phyloP scores from a whole-genome alignment of 2,113 vertebrate species.

The Acrocephalus arundinaceus region DNA sequence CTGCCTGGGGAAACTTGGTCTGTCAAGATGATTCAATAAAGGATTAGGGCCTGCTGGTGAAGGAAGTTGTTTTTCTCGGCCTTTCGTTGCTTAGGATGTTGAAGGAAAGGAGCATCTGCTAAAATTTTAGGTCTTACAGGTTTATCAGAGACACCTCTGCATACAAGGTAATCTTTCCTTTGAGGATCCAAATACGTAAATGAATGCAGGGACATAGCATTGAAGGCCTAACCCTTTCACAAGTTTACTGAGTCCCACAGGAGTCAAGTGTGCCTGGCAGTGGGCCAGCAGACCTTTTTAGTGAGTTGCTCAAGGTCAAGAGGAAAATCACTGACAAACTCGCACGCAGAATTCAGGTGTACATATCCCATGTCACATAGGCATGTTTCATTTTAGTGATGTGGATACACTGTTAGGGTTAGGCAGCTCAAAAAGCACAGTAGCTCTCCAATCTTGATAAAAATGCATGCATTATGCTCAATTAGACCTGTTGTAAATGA shows the following conservation, averaged over 20 bases:
- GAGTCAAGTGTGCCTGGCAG: neutral
- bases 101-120: neutral
- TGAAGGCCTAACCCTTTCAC: neutral
- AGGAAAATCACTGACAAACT: neutral
- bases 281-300: neutral
- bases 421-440: neutral
- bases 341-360: neutral
- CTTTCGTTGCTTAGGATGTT: neutral
- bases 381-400: neutral
- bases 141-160: neutral
- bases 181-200: neutral
- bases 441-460: neutral
- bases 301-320: neutral
- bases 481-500: neutral
- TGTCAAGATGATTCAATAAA: neutral
- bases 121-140: neutral
- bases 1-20: neutral
- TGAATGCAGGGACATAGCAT: neutral
- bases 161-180: neutral
- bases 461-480: neutral
- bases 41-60: neutral
- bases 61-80: neutral
- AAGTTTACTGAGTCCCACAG: neutral
- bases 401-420: neutral
- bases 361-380: rapidly evolving